Evolutionary conservation across 2,888 invertebrate genomes (phyloP).

Genomic region (Drosophila niveifrons): DNA sequence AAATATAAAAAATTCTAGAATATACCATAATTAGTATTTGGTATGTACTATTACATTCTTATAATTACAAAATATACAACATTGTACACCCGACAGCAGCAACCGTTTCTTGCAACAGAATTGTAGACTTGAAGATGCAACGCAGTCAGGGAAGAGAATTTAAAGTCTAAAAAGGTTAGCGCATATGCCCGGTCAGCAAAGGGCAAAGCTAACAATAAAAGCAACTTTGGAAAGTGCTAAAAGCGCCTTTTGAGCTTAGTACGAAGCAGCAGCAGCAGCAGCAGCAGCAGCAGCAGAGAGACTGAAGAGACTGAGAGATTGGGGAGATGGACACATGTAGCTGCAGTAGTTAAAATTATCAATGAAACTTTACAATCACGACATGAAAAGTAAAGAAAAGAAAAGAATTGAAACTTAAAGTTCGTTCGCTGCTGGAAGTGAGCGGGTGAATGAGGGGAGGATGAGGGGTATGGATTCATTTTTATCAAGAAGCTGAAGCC

Average conservation of each 20-base stretch:
- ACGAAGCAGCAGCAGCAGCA: slow-evolving; percentile 13
- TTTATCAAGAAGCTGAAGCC: neutral
- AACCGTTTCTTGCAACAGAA: no score
- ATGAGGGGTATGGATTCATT: neutral
- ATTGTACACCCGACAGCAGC: no score
- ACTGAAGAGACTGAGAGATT: neutral
- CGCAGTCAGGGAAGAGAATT: no score
- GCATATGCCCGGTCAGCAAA: neutral
- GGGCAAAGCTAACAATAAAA: slow-evolving; percentile 37
- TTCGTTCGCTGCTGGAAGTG: neutral
- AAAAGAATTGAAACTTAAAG: slow-evolving; percentile 34
- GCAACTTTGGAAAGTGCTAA: slow-evolving; percentile 66
- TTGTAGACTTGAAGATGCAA: no score
- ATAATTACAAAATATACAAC: no score
- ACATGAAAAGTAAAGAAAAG: slow-evolving; percentile 30
- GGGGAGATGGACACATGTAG: slow-evolving; percentile 39
- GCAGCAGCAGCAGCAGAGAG: neutral
- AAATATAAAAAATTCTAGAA: no score
- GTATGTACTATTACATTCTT: no score
- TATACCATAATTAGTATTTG: no score
- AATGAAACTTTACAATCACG: slow-evolving; percentile 78
- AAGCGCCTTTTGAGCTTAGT: slow-evolving; percentile 66
- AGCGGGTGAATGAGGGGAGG: neutral
- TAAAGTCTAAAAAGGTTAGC: no score
- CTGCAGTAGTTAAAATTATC: slow-evolving; percentile 76